Conservation (phyloP, 2,113 vertebrate genomes). For the Leptobrachium leishanense region DNA sequence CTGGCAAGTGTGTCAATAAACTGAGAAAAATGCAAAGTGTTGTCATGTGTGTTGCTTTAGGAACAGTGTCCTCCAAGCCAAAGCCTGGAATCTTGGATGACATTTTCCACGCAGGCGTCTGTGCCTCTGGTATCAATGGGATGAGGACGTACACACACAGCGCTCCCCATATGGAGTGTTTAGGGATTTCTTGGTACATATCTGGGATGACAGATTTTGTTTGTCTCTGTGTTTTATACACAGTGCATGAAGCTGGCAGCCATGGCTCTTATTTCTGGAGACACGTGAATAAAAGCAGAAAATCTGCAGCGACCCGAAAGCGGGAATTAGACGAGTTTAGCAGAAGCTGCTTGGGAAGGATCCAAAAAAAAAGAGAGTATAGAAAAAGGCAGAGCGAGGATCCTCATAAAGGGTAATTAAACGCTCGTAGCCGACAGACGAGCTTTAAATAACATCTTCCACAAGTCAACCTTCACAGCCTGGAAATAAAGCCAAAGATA, state of each 20-base stretch:
- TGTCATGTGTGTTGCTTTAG: too few relatives aligned
- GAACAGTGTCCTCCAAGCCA: too few relatives aligned
- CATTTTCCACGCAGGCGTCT: too few relatives aligned
- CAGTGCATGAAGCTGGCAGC: neutral
- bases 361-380: slow-evolving; percentile 13
- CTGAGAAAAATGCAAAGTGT: too few relatives aligned
- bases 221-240: slow-evolving; percentile 2
- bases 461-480: neutral
- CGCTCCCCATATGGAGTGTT: neutral
- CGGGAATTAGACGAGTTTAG: neutral
- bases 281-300: neutral
- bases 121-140: too few relatives aligned
- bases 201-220: neutral
- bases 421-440: slow-evolving; percentile 6
- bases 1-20: too few relatives aligned
- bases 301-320: neutral
- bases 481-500: neutral
- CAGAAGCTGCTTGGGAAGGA: slow-evolving; percentile 2
- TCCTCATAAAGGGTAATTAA: slow-evolving; percentile 30
- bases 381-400: neutral
- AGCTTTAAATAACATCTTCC: slow-evolving; percentile 7
- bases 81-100: too few relatives aligned
- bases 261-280: neutral
- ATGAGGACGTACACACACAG: neutral
- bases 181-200: neutral